Base-by-base conservation (phyloP, 2,797 vertebrate species). In the Allobates femoralis region DNA sequence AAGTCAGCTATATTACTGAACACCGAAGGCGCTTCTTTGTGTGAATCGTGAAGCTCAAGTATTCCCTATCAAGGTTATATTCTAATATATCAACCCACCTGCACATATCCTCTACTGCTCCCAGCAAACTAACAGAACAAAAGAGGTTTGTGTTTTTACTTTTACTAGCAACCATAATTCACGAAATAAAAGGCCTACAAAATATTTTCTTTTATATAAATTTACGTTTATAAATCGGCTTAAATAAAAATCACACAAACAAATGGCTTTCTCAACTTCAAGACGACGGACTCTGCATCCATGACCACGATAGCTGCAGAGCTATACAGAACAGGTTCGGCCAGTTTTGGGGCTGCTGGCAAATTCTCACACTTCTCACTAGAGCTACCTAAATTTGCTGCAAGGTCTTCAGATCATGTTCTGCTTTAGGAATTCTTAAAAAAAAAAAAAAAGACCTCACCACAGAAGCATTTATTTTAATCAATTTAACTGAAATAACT, bases 331-430 rank as follows among this genome's bases (percentile, higher is more conserved):
- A 83, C 91, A 91, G 86, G 84, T 84, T 86, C 66, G 84, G 88
- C 86, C 87, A 91, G 86, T 91, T 93, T 89, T 89, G 82, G 89
- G 90, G 26, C 83, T 92, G 88, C 88, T 89, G 90, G 89, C 90
- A 90, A 91, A 83, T 90, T 90, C 88, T 89, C 84, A 91, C 88
- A 89, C 89, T 91, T 91, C 85, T 90, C 83, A 74, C 86, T 83
- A 92, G 91, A 50, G n/a, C 26, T 73, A 88, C 88, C 85, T 91
- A 92, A 92, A 90, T 90, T 90, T 55, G 74, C 58, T 67, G 14
- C n/a, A 41, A 55, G 55, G 90, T 86, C 91, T 75, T 80, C n/a
- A 4, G 32, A 32, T 71, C 16, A n/a, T 16, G 32, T 41, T 79
- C n/a, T 37, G 5, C n/a, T 28, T 50, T 32, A 34, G 3, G 7